Percentiles rank a stretch among this genome's conserved stretches.
These are phyloP conservation scores for Serrognathus titanus DNA, from an alignment of 2,888 invertebrate species.

Conservation along the genomic window DNA sequence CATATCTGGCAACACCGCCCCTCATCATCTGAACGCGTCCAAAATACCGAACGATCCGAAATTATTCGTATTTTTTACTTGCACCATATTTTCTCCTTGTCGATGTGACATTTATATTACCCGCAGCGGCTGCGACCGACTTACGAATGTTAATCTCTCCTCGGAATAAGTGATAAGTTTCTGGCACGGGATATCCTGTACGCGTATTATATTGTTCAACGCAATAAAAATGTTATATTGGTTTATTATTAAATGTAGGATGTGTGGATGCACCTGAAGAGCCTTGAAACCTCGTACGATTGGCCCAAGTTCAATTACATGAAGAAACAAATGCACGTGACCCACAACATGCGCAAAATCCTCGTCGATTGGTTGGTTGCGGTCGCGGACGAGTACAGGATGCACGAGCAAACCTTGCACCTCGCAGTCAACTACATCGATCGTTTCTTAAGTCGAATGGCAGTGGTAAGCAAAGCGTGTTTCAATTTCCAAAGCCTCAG, in stretches of 20 bases:
- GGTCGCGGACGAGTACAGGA: conserved; percentile 41
- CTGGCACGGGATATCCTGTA: no score
- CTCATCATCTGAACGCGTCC: no score
- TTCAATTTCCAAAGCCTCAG: neutral
- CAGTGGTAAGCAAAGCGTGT: conserved; percentile 37
- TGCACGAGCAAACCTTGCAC: conserved; percentile 41
- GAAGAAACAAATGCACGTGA: conserved; percentile 40
- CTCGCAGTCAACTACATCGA: conserved; percentile 43
- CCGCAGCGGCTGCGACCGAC: no score
- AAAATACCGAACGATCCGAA: no score
- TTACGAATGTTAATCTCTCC: no score
- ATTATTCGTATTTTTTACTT: no score
- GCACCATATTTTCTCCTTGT: no score
- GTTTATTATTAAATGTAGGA: conserved; percentile 28
- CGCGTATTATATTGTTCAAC: no score
- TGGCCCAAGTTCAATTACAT: conserved; percentile 39
- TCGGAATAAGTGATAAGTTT: no score
- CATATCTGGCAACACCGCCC: no score
- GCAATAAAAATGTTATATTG: no score
- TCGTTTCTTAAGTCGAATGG: conserved; percentile 41
- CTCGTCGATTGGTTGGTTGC: conserved; percentile 44
- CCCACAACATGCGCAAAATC: conserved; percentile 38
- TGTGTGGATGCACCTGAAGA: conserved; percentile 32
- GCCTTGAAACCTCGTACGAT: conserved; percentile 28
- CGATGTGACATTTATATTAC: no score